Conservation (phyloP, 2,888 invertebrate genomes). For the Idaea straminata region DNA sequence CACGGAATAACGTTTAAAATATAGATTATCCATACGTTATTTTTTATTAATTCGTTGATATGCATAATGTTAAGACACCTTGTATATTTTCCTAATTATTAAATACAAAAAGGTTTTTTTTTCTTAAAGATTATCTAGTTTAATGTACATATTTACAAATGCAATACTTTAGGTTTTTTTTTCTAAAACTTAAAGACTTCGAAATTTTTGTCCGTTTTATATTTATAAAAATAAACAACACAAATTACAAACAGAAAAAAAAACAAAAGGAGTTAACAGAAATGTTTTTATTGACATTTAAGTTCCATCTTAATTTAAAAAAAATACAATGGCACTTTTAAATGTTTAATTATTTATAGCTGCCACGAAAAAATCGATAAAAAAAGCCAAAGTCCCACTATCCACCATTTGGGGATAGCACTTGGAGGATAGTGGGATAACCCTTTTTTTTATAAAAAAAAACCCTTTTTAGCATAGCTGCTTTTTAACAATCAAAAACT, state of each 20-base stretch:
- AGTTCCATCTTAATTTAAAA: slow-evolving; percentile 19
- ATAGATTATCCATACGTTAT: slow-evolving; percentile 14
- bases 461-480: background rate
- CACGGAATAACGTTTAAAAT: slow-evolving; percentile 2
- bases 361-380: background rate
- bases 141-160: slow-evolving; percentile 70
- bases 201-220: background rate
- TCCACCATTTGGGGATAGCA: too few relatives aligned
- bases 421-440: too few relatives aligned
- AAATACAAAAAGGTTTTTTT: slow-evolving; percentile 63
- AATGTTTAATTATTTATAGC: background rate
- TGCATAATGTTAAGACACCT: slow-evolving; percentile 79
- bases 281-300: background rate
- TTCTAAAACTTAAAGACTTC: background rate
- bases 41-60: slow-evolving; percentile 75
- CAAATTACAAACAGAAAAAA: background rate
- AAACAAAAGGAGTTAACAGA: background rate
- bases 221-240: background rate
- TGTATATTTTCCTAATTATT: slow-evolving; percentile 67
- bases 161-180: slow-evolving; percentile 12
- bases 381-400: too few relatives aligned
- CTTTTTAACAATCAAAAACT: background rate
- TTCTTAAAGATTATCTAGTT: slow-evolving; percentile 41
- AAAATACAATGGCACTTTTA: slow-evolving; percentile 6
- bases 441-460: too few relatives aligned